phyloP scores from a whole-genome alignment of 2,113 vertebrate genomes.

The Cynoglossus semilaevis region DNA sequence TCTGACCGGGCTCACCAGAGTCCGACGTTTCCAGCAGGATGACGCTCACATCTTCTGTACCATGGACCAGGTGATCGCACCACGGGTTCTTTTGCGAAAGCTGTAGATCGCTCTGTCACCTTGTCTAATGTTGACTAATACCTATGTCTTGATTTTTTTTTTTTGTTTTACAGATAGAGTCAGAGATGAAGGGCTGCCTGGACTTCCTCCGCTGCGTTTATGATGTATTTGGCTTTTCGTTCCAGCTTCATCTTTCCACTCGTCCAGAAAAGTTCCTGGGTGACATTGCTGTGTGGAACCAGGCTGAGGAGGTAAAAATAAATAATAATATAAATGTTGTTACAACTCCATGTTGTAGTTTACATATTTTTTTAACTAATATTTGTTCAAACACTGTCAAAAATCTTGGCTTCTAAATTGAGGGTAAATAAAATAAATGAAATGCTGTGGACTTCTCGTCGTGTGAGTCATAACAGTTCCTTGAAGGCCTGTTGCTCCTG shows the following conservation, averaged over 20 bases:
- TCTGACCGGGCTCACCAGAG: constrained; percentile 86
- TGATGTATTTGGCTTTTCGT: constrained; percentile 88
- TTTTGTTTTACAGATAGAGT: constrained; percentile 79
- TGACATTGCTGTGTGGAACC: constrained; percentile 84
- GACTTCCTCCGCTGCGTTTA: constrained; percentile 90
- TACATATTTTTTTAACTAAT: not conserved
- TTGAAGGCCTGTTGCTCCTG: constrained; percentile 13
- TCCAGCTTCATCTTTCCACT: constrained; percentile 91
- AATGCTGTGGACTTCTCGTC: too few species aligned
- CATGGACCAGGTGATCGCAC: constrained; percentile 85
- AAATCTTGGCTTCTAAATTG: not conserved
- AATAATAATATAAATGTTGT: too few species aligned
- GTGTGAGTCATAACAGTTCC: constrained; percentile 31
- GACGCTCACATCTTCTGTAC: constrained; percentile 96
- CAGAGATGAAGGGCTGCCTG: constrained; percentile 90
- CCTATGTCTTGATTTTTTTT: not conserved
- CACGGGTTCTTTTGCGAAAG: not conserved
- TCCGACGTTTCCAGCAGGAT: constrained; percentile 93
- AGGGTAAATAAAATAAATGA: too few species aligned
- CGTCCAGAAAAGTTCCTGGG: constrained; percentile 90
- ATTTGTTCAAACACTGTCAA: not conserved
- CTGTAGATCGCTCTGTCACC: not conserved
- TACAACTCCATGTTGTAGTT: too few species aligned
- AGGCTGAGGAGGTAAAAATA: constrained; percentile 85
- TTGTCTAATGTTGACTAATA: constrained; percentile 6